Percentiles rank a stretch among this genome's conserved stretches.
Evolutionary conservation across 2,888 invertebrate species (phyloP).

Genomic region (Pyrrhosoma nymphula): DNA sequence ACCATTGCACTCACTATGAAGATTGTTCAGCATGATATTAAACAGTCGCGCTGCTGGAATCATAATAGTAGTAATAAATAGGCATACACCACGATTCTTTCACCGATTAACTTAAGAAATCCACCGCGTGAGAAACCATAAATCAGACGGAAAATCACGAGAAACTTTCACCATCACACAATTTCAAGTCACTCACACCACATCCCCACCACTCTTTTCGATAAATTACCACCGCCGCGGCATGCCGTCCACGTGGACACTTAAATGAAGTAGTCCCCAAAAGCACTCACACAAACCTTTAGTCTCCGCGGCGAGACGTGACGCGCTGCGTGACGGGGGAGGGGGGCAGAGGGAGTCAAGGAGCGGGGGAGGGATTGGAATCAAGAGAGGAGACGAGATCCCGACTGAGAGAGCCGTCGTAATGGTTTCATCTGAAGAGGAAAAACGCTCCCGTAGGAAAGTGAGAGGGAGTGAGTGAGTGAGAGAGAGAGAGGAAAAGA

Average conservation of each 20-base stretch:
- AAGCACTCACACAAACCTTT: neutral
- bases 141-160: neutral
- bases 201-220: neutral
- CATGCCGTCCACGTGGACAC: neutral
- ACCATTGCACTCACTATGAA: no score
- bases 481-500: neutral
- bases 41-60: no score
- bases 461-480: constrained; percentile 1
- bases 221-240: neutral
- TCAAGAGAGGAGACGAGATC: neutral
- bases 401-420: neutral
- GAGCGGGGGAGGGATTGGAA: neutral
- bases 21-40: no score
- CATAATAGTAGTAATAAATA: no score
- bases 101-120: neutral
- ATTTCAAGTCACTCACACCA: neutral
- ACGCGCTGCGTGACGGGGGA: neutral
- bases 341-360: neutral
- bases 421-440: constrained; percentile 28
- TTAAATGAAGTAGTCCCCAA: neutral
- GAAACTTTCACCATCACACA: constrained; percentile 7
- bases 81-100: neutral
- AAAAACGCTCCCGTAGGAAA: constrained; percentile 28
- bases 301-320: neutral
- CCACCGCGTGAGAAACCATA: neutral